These are phyloP conservation scores for Dendronephthya gigantea DNA, from an alignment of 64 coral and sea anemone genomes.

Conservation along the genomic window DNA sequence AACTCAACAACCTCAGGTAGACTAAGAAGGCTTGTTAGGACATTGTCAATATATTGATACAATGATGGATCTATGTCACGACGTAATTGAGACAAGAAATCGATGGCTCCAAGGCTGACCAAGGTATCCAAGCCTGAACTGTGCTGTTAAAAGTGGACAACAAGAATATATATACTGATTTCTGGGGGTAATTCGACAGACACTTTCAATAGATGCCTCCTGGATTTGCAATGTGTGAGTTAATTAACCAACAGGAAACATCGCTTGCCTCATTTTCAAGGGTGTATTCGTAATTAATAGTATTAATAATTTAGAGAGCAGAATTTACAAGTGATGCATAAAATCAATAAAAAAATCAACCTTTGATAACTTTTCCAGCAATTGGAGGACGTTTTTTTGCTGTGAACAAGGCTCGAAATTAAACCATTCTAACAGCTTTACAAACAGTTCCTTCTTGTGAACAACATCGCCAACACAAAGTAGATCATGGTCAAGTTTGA, in stretches of 20 bases:
- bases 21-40: slow-evolving; percentile 66
- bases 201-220: neutral
- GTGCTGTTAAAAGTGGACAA: slow-evolving; percentile 26
- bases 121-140: slow-evolving; percentile 52
- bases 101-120: slow-evolving; percentile 64
- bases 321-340: too few species aligned
- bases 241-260: too few species aligned
- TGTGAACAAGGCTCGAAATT: slow-evolving; percentile 50
- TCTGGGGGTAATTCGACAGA: too few species aligned
- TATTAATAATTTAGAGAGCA: too few species aligned
- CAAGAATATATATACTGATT: too few species aligned
- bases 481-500: slow-evolving; percentile 81
- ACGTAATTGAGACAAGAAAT: slow-evolving; percentile 75
- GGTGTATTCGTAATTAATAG: too few species aligned
- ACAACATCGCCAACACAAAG: slow-evolving; percentile 72
- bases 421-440: slow-evolving; percentile 88
- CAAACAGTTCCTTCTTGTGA: slow-evolving; percentile 62
- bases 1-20: slow-evolving; percentile 41
- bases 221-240: too few species aligned
- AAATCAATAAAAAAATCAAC: slow-evolving; percentile 27
- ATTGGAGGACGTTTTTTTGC: slow-evolving; percentile 64
- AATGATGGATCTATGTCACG: slow-evolving; percentile 72
- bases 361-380: slow-evolving; percentile 68
- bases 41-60: slow-evolving; percentile 62
- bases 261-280: too few species aligned